Evolutionary conservation across 1,140 invertebrate species (phyloP), one percentile per base, ranked within the genome.

Genomic region (Maniola jurtina): DNA sequence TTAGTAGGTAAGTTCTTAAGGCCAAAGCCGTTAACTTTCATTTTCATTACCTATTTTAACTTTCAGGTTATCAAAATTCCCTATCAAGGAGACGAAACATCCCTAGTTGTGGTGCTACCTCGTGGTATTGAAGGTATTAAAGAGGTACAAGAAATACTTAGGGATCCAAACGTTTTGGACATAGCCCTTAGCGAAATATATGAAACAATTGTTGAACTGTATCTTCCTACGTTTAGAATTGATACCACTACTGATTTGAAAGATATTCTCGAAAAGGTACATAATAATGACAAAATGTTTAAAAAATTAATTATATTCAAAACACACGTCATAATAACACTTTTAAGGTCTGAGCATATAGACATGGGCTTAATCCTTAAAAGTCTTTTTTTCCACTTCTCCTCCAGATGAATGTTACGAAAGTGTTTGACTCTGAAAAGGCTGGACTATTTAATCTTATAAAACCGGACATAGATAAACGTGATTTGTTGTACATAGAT

Each of bases 171-270:
- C 6, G 55, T 63, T 15, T 72, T 89, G 25, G 68, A 75, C 14
- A 76, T 66, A 0, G 82, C 79, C 6, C 25, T 64, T 0, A 36
- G 61, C 5, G 58, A 73, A 1, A 13, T 45, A 5, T 56, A 13
- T 13, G 79, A 88, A 69, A n/a, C n/a, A n/a, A n/a, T n/a, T n/a
- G 81, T 89, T 9, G 64, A 78, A 7, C 67, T 86, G 1, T 68
- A 56, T 10, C 63, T 89, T 10, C 87, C 87, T 0, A 89, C 82
- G 68, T 88, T 89, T 64, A 87, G 84, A 70, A 87, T 88, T 64
- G 85, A 89, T 75, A 89, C 83, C 35, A 81, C 63, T 2, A 87
- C 79, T 0, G 16, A 89, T 42, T 69, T 89, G 11, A 84, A 81
- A 60, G 61, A 80, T 0, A 63, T 84, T 47, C 72, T 89, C 2